phyloP scores from a whole-genome alignment of 1,140 invertebrate species.

The Sinella curviseta region DNA sequence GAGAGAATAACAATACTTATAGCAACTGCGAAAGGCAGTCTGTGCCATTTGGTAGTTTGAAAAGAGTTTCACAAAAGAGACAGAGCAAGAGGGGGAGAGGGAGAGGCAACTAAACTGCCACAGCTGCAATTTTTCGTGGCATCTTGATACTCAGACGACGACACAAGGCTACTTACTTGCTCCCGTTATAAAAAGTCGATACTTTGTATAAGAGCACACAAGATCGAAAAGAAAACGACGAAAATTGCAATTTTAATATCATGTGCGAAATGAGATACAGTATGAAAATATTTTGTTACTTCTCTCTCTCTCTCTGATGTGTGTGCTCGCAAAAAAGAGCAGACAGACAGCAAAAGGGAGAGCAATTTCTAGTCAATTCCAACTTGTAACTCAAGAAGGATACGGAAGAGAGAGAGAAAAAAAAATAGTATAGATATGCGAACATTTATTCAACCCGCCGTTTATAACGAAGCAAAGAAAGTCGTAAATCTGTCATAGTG shows the following conservation, averaged over 20 bases:
- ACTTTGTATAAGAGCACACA: not conserved
- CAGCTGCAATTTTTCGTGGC: not conserved
- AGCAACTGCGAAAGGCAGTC: not conserved
- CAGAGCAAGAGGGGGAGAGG: too few relatives aligned
- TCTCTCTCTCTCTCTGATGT: too few relatives aligned
- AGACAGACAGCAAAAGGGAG: not conserved
- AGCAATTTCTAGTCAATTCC: not conserved
- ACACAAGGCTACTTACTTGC: too few relatives aligned
- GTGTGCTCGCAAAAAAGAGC: too few relatives aligned
- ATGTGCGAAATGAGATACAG: not conserved
- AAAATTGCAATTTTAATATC: conserved; percentile 13
- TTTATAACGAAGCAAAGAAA: not conserved
- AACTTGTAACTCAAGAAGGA: not conserved
- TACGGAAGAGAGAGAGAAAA: not conserved
- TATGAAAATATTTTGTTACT: not conserved
- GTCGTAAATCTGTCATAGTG: not conserved
- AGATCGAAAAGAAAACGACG: not conserved
- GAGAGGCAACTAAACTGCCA: not conserved
- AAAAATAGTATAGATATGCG: not conserved
- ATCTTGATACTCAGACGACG: too few relatives aligned
- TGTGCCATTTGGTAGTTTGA: not conserved
- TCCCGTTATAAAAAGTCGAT: not conserved
- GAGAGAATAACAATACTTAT: not conserved
- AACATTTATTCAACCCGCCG: not conserved
- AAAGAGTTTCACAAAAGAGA: not conserved